These are phyloP conservation scores for Eunapius fragilis DNA, from an alignment of 37 sponge, comb jelly and placozoan species.

Conservation along the genomic window DNA sequence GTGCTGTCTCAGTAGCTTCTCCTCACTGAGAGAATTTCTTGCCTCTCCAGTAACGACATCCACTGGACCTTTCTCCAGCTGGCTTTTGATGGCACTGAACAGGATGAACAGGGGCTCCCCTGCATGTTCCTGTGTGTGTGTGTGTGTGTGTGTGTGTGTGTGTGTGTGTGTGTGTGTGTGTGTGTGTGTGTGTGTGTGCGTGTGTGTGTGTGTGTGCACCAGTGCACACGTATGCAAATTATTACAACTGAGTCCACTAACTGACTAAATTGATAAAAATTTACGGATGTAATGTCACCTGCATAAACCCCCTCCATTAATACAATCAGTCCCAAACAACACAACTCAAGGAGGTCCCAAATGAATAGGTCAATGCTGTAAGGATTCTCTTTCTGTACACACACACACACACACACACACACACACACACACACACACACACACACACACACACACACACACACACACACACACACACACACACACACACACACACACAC, in stretches of 20 bases:
- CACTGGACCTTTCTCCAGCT: slow-evolving; percentile 96
- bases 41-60: slow-evolving; percentile 94
- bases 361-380: no score
- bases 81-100: slow-evolving; percentile 88
- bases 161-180: background rate
- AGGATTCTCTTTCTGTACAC: no score
- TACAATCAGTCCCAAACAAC: no score
- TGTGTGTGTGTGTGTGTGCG: no score
- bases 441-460: background rate
- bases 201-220: no score
- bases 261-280: no score
- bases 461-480: background rate
- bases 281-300: no score
- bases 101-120: slow-evolving; percentile 88
- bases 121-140: slow-evolving; percentile 64
- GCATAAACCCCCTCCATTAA: no score
- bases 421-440: background rate
- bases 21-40: slow-evolving; percentile 85
- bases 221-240: no score
- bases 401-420: background rate
- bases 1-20: slow-evolving; percentile 89
- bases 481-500: background rate
- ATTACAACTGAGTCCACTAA: no score
- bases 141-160: no score
- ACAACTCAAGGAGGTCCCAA: background rate